A percentile compares a stretch with the other conserved stretches of the same genome.
Conservation (phyloP, 2,797 vertebrate genomes). For the Siniperca scherzeri region DNA sequence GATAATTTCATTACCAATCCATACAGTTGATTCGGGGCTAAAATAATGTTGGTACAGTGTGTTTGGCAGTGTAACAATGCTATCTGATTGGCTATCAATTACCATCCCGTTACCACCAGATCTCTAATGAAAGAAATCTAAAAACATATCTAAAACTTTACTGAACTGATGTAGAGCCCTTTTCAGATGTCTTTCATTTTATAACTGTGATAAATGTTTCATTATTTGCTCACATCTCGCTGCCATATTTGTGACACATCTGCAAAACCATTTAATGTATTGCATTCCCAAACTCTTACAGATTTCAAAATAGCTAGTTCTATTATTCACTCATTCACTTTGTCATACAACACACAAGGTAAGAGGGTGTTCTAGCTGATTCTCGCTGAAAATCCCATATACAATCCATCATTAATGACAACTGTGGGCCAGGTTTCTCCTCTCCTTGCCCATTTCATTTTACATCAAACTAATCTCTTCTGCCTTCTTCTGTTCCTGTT, state of each 20-base stretch:
- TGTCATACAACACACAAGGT: neutral
- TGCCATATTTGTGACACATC: neutral
- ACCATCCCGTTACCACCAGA: neutral
- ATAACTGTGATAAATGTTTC: neutral
- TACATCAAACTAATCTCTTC: conserved; percentile 7
- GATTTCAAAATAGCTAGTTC: conserved; percentile 3
- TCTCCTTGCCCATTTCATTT: conserved; percentile 16
- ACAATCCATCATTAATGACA: conserved; percentile 42
- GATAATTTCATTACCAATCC: neutral
- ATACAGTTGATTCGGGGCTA: neutral
- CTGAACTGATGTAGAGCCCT: neutral
- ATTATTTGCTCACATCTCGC: neutral
- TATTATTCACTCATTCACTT: neutral
- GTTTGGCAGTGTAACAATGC: neutral
- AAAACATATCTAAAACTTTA: neutral
- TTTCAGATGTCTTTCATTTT: neutral
- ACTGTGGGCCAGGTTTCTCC: conserved; percentile 14
- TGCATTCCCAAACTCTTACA: neutral
- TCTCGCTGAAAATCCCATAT: conserved; percentile 20
- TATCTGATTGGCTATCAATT: neutral
- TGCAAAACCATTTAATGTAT: neutral
- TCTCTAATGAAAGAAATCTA: neutral
- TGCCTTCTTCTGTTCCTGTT: neutral
- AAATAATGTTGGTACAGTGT: neutral
- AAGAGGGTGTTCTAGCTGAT: neutral